phyloP scores from a whole-genome alignment of 2,113 vertebrate genomes.

The Bostrychus sinensis region DNA sequence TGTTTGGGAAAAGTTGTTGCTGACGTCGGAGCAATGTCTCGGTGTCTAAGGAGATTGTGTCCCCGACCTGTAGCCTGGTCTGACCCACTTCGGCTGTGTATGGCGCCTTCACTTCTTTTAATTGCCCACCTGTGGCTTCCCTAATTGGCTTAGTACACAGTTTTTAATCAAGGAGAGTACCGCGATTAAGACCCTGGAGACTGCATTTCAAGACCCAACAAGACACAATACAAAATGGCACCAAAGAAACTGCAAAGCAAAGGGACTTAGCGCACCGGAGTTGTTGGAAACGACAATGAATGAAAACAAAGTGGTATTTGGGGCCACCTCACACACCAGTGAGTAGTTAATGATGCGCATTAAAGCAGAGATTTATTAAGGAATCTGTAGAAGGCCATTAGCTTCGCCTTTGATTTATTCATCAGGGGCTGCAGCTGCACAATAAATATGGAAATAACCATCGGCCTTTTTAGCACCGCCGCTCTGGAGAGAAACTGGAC shows the following conservation, averaged over 20 bases:
- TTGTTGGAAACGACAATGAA: conserved; percentile 54
- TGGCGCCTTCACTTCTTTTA: conserved; percentile 46
- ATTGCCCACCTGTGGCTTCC: conserved; percentile 63
- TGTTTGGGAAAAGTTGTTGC: conserved; percentile 21
- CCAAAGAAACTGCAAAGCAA: background rate
- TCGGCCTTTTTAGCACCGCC: conserved; percentile 63
- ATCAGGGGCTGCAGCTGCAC: conserved; percentile 52
- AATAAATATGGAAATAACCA: conserved; percentile 75
- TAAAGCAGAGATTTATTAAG: conserved; percentile 66
- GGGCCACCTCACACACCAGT: conserved; percentile 44
- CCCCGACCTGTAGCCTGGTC: conserved; percentile 44
- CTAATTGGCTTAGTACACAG: conserved; percentile 62
- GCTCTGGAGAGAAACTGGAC: conserved; percentile 41
- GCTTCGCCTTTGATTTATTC: conserved; percentile 72
- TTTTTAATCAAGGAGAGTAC: conserved; percentile 58
- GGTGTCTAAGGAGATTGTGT: conserved; percentile 46
- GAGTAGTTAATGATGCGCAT: conserved; percentile 63
- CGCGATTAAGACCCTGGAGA: conserved; percentile 41
- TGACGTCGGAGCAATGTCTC: conserved; percentile 27
- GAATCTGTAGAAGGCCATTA: conserved; percentile 67
- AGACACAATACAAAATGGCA: conserved; percentile 4
- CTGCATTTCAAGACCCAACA: conserved; percentile 5
- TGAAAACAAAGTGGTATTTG: conserved; percentile 66
- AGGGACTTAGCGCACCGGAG: conserved; percentile 1
- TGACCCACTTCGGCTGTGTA: conserved; percentile 45